These are phyloP conservation scores for Orthosia incerta DNA, from an alignment of 2,888 invertebrate genomes.

Conservation along the genomic window DNA sequence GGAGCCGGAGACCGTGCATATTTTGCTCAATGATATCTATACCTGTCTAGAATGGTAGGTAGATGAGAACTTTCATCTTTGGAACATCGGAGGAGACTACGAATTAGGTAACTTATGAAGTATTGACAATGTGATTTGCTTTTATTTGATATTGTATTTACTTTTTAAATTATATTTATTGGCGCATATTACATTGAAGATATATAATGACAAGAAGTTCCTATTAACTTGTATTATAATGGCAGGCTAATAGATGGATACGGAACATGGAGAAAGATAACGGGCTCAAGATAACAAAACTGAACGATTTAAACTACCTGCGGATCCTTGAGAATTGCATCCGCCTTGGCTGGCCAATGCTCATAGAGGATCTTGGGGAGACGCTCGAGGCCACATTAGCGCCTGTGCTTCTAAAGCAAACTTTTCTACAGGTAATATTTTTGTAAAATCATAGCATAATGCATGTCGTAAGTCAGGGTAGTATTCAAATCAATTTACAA, in stretches of 20 bases:
- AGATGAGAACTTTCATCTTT: background rate
- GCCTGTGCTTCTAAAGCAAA: slow-evolving; percentile 95
- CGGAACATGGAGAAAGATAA: slow-evolving; percentile 96
- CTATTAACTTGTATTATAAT: slow-evolving; percentile 12
- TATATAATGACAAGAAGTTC: background rate
- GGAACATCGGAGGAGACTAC: background rate
- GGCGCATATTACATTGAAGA: background rate
- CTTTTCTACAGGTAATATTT: slow-evolving; percentile 92
- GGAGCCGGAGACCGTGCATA: background rate
- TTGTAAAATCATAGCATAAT: background rate
- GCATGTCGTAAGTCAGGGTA: background rate
- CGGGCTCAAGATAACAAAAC: slow-evolving; percentile 94
- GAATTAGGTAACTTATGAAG: background rate
- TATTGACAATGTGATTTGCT: background rate
- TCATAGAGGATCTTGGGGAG: slow-evolving; percentile 97
- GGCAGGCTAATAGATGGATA: slow-evolving; percentile 97
- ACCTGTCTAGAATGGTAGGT: background rate
- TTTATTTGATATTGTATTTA: too few relatives aligned
- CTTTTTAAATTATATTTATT: too few relatives aligned
- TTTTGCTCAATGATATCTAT: background rate
- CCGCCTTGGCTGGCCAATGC: slow-evolving; percentile 95
- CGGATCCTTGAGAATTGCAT: slow-evolving; percentile 95
- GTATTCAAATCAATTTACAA: background rate
- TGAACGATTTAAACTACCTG: slow-evolving; percentile 94
- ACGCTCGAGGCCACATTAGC: slow-evolving; percentile 96